A percentile compares a stretch with the other conserved stretches of the same genome.
These are phyloP conservation scores for Odontocolon sp. DNA, from an alignment of 2,888 invertebrate genomes.

Conservation along the genomic window DNA sequence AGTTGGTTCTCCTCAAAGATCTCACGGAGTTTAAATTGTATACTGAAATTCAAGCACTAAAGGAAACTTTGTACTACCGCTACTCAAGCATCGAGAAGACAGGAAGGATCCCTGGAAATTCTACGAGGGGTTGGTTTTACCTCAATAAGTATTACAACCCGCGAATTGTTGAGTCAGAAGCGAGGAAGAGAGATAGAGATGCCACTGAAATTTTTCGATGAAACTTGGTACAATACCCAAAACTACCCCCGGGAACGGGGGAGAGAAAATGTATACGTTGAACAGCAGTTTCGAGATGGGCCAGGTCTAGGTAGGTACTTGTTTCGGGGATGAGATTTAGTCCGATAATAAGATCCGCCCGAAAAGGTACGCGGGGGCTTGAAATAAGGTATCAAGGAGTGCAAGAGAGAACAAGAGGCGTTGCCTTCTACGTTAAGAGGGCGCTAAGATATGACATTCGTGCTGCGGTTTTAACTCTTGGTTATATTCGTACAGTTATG, in stretches of 20 bases:
- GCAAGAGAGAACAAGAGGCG: conserved; percentile 26
- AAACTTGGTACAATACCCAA: conserved; percentile 59
- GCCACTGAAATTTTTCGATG: conserved; percentile 40
- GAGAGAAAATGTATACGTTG: conserved; percentile 12
- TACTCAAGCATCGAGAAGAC: neutral
- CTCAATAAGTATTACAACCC: neutral
- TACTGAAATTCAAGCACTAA: neutral
- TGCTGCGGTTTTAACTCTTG: conserved; percentile 80
- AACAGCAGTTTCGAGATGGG: conserved; percentile 34
- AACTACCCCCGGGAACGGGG: conserved; percentile 46
- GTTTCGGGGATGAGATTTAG: conserved; percentile 77
- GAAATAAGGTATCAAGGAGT: conserved; percentile 43
- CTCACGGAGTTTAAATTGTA: neutral
- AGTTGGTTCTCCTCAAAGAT: neutral
- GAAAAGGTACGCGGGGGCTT: conserved; percentile 57
- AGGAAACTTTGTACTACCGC: neutral
- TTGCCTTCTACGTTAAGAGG: conserved; percentile 56
- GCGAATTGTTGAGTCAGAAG: conserved; percentile 1
- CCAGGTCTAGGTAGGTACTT: conserved; percentile 66
- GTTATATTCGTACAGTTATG: conserved; percentile 77
- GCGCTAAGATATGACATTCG: conserved; percentile 79
- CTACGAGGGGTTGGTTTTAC: conserved; percentile 6
- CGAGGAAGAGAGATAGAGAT: conserved; percentile 27
- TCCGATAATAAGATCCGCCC: conserved; percentile 79
- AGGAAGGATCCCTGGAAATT: neutral